Percentiles rank a stretch among this genome's conserved stretches.
Conservation (phyloP, 1,140 invertebrate species). For the Euwallacea similis region DNA sequence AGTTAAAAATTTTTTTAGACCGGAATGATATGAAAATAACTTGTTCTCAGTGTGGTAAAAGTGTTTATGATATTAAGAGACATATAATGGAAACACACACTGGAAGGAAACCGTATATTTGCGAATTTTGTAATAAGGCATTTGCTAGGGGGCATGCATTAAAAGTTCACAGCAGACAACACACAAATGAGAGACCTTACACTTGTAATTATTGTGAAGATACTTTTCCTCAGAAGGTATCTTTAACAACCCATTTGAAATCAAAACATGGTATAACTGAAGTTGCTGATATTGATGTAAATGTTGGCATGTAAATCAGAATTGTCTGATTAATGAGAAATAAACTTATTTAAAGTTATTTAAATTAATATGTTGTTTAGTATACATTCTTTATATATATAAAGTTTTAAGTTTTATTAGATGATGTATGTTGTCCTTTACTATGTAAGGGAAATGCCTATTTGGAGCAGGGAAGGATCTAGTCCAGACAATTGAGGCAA, state of each 20-base stretch:
- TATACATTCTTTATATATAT: too few species aligned
- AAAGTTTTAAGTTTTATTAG: too few species aligned
- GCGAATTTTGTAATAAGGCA: constrained; percentile 44
- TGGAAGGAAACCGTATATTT: constrained; percentile 45
- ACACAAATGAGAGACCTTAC: constrained; percentile 47
- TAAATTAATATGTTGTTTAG: too few species aligned
- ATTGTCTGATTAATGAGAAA: too few species aligned
- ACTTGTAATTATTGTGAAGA: constrained; percentile 42
- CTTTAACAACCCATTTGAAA: constrained; percentile 44
- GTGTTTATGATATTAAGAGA: constrained; percentile 41
- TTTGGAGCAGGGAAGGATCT: too few species aligned
- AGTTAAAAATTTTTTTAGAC: constrained; percentile 31
- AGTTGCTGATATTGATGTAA: too few species aligned
- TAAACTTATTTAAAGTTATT: too few species aligned
- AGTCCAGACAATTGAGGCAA: too few species aligned
- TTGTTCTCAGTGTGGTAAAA: constrained; percentile 44
- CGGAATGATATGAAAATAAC: constrained; percentile 42
- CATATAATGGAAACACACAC: constrained; percentile 45
- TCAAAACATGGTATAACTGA: constrained; percentile 39
- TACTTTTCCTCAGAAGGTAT: constrained; percentile 45
- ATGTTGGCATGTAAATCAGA: too few species aligned
- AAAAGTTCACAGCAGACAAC: constrained; percentile 45
- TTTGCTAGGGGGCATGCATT: constrained; percentile 43
- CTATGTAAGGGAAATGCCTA: too few species aligned
- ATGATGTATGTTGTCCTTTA: too few species aligned